Base-by-base conservation (phyloP, 1,140 invertebrate species). In the Metopolophium dirhodum region DNA sequence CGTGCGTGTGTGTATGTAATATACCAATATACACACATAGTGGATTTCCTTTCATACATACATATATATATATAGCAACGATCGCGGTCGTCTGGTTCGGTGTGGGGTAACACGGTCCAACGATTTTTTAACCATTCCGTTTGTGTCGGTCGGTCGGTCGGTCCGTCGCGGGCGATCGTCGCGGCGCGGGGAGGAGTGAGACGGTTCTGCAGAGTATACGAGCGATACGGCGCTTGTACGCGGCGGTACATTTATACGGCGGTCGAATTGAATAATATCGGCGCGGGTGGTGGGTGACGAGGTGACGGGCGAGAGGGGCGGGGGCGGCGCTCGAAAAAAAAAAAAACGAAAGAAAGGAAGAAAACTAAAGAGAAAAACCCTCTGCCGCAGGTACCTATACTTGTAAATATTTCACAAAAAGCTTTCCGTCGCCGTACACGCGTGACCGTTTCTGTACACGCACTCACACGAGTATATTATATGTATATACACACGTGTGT, bases 401-500 rank as follows among this genome's bases (percentile, higher is more conserved):
- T 89, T 54, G 89, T 91, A 91, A 91, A 91, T 91, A 91, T 91
- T 91, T 92, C 91, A 92, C 91, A 51, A 92, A 92, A 92, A 92
- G 91, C 91, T 92, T 83, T 92, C 77, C 47, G 77, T 92, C 68
- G 68, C 77, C 49, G 49, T 83, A 92, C 91, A 51, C 61, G 77
- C 91, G 91, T 83, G 91, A 82, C 91, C 91, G 61, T 92, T 89
- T 35, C 61, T n/a, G 61, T 51, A 57, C 88, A 89, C 51, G 22
- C 45, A 86, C 41, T 45, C 83, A 41, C 61, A 83, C 82, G 20
- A 57, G 26, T 8, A 26, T 57, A 22, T 57, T 57, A 41, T 18
- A n/a, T n/a, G n/a, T n/a, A 54, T 51, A 89, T 57, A 82, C 35
- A 35, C n/a, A 35, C 6, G 7, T 20, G 51, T 41, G 20, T 20